Evolutionary conservation across 2,888 invertebrate genomes (phyloP).

Genomic region (Oeneis ivallda): DNA sequence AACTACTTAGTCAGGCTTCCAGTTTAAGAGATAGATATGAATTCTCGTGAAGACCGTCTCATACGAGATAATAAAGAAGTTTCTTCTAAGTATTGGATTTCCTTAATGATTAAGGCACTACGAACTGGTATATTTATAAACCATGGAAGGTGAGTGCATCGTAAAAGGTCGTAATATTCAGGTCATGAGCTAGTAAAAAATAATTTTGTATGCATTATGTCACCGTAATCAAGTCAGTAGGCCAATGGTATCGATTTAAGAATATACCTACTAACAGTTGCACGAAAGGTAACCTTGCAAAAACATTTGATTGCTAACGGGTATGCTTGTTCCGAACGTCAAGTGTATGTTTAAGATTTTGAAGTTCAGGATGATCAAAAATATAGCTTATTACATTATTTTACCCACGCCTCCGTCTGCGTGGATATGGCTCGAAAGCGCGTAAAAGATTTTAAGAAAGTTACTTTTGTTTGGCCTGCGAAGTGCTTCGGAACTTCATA

Average conservation of each 20-base stretch:
- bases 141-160: not conserved
- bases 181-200: not conserved
- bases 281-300: not conserved
- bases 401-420: too few species aligned
- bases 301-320: not conserved
- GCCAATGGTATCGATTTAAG: not conserved
- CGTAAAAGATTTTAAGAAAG: too few species aligned
- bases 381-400: too few species aligned
- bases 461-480: too few species aligned
- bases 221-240: slow-evolving; percentile 1
- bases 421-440: too few species aligned
- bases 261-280: not conserved
- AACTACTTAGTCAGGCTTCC: too few species aligned
- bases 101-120: not conserved
- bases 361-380: too few species aligned
- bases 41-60: too few species aligned
- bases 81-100: not conserved
- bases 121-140: not conserved
- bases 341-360: too few species aligned
- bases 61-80: too few species aligned
- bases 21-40: too few species aligned
- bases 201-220: not conserved
- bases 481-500: too few species aligned
- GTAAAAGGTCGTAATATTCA: not conserved
- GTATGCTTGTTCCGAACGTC: not conserved